phyloP scores from a whole-genome alignment of 2,888 invertebrate genomes.

The Herminia tarsipennalis region DNA sequence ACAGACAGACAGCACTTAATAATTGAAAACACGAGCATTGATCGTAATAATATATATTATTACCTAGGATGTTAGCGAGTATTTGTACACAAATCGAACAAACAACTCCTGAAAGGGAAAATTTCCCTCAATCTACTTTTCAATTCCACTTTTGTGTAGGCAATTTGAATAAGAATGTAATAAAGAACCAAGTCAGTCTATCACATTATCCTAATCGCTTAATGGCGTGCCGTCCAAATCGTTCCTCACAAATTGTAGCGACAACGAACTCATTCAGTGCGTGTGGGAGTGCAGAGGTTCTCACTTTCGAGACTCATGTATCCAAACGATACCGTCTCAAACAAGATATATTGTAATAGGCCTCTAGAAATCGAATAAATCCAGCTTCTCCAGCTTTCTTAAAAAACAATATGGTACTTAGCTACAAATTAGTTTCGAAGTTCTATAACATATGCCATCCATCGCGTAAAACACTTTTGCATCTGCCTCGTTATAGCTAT shows the following conservation, averaged over 20 bases:
- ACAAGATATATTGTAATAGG: too few relatives aligned
- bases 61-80: too few relatives aligned
- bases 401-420: too few relatives aligned
- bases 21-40: too few relatives aligned
- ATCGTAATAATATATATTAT: too few relatives aligned
- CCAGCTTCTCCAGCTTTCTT: too few relatives aligned
- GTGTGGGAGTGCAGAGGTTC: slow-evolving; percentile 16
- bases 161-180: slow-evolving; percentile 10
- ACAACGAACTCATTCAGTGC: slow-evolving; percentile 13
- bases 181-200: slow-evolving; percentile 11
- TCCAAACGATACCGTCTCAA: neutral
- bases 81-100: neutral
- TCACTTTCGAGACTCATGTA: slow-evolving; percentile 8
- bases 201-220: slow-evolving; percentile 20
- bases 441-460: neutral
- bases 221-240: slow-evolving; percentile 21
- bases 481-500: neutral
- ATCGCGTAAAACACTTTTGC: neutral
- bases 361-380: too few relatives aligned
- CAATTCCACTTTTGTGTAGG: neutral
- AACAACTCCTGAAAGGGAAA: neutral
- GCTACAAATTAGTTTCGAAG: too few relatives aligned
- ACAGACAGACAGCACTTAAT: too few relatives aligned
- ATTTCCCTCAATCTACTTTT: neutral
- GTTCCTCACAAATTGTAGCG: slow-evolving; percentile 14